Evolutionary conservation across 2,888 invertebrate genomes (phyloP), one percentile per base, ranked within the genome.

Genomic region (Cylindroiulus punctatus): DNA sequence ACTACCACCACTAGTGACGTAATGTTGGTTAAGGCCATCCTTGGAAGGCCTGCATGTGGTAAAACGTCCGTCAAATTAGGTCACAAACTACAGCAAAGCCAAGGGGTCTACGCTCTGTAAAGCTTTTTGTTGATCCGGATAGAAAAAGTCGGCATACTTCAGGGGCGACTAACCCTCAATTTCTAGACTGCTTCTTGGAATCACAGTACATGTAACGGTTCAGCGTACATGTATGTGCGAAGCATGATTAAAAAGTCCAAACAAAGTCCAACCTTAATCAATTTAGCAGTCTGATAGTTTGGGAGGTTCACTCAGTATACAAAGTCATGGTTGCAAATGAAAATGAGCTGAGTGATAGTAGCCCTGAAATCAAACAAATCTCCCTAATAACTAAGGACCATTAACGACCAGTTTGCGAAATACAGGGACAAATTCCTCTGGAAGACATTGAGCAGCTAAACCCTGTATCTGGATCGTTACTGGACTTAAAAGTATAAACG

Each of bases 21-120:
- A 76, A 76, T 76, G 12, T 76, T 76, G 76, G 76, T 76, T 76
- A 76, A 76, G 76, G 76, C 76, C 76, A 76, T 76, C 76, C 76
- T 19, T n/a, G 52, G n/a, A 52, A 52, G 52, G 65, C 65, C 22
- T 76, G 30, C 76, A 76, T 30, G 76, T 30, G 30, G 76, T 30
- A 26, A 65, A 8, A 30, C 26, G 30, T 76, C 76, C 76, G 76
- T 30, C 30, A 76, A 76, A 76, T 76, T 30, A 76, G 76, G 76
- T 76, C 76, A 76, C 76, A 76, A n/a, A 26, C 76, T 76, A 26
- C 26, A 30, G 76, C 76, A 76, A 30, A 30, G 14, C 26, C 30
- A 30, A 30, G 76, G 10, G 76, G 76, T 76, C 76, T 76, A 76
- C 76, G 76, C 30, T 76, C 76, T 76, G 14, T 14, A 76, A 76